Percentiles rank a stretch among this genome's conserved stretches.
phyloP scores from a whole-genome alignment of 2,888 invertebrate genomes.

The Trisateles emortualis region DNA sequence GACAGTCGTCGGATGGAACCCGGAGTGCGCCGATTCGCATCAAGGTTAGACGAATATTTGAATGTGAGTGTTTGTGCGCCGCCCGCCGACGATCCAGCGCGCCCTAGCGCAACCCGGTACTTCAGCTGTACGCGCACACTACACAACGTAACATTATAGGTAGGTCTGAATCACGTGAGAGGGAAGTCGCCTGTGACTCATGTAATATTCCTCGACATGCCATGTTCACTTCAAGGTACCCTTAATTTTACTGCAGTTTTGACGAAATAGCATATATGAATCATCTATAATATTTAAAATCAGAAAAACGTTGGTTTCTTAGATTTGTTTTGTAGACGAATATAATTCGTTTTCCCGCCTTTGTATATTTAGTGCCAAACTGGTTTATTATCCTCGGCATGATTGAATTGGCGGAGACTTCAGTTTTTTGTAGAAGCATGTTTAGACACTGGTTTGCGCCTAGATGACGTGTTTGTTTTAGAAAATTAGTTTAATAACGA shows the following conservation, averaged over 20 bases:
- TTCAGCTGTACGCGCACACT: constrained; percentile 75
- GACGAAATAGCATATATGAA: constrained; percentile 10
- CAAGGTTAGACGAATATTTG: constrained; percentile 86
- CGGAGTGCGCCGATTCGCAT: constrained; percentile 86
- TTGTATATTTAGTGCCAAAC: constrained; percentile 38
- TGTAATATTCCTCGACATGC: constrained; percentile 57
- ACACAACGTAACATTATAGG: constrained; percentile 68
- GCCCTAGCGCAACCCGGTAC: constrained; percentile 70
- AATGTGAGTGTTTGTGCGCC: constrained; percentile 84
- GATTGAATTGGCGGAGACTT: constrained; percentile 23
- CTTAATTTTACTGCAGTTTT: constrained; percentile 14
- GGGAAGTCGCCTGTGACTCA: constrained; percentile 72
- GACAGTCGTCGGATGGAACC: constrained; percentile 85
- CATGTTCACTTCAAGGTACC: constrained; percentile 38
- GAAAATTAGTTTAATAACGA: constrained; percentile 26
- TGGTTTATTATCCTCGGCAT: constrained; percentile 31
- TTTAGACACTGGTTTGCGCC: constrained; percentile 15
- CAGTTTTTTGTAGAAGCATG: constrained; percentile 24
- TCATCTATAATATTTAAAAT: constrained; percentile 13
- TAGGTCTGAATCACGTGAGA: constrained; percentile 73
- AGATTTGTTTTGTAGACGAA: constrained; percentile 12
- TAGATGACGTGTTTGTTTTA: constrained; percentile 21
- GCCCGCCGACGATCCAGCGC: constrained; percentile 66
- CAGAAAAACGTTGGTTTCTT: constrained; percentile 24
- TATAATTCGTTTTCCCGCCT: constrained; percentile 44